phyloP scores from a whole-genome alignment of 2,797 vertebrate genomes.

The Cheirogaleus major region DNA sequence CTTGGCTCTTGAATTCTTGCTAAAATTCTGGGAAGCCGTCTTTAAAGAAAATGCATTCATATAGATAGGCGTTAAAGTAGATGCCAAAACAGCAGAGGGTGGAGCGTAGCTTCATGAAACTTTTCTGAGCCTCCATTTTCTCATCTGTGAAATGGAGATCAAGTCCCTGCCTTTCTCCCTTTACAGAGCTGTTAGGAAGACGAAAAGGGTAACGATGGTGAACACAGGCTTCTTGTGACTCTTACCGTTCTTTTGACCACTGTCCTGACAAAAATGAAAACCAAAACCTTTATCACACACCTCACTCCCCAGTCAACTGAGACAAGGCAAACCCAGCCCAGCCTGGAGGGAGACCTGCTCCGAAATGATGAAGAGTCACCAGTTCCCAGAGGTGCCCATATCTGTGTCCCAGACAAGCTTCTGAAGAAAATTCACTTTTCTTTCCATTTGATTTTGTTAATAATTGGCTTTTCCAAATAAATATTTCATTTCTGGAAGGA shows the following conservation, averaged over 20 bases:
- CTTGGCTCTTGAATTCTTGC: constrained; percentile 6
- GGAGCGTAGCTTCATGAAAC: accelerated
- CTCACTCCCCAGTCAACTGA: not conserved
- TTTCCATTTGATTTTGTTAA: not conserved
- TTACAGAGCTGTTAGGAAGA: not conserved
- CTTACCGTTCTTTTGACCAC: not conserved
- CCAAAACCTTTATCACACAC: not conserved
- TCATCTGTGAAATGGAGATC: not conserved
- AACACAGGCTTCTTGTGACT: not conserved
- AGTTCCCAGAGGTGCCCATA: not conserved
- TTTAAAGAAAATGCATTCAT: constrained; percentile 8
- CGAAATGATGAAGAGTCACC: accelerated
- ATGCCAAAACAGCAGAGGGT: not conserved
- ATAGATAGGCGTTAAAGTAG: not conserved
- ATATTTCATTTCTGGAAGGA: constrained; percentile 15
- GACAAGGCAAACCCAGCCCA: not conserved
- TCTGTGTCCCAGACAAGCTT: not conserved
- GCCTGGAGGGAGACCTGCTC: accelerated
- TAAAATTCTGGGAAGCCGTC: constrained; percentile 21
- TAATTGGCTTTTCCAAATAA: not conserved
- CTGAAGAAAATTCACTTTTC: not conserved
- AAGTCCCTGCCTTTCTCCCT: not conserved
- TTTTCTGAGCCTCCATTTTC: not conserved
- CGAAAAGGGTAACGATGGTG: accelerated
- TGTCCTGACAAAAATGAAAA: not conserved